Evolutionary conservation across 1,140 invertebrate genomes (phyloP), one percentile per base, ranked within the genome.

Genomic region (Pseudachorutes palmiensis): DNA sequence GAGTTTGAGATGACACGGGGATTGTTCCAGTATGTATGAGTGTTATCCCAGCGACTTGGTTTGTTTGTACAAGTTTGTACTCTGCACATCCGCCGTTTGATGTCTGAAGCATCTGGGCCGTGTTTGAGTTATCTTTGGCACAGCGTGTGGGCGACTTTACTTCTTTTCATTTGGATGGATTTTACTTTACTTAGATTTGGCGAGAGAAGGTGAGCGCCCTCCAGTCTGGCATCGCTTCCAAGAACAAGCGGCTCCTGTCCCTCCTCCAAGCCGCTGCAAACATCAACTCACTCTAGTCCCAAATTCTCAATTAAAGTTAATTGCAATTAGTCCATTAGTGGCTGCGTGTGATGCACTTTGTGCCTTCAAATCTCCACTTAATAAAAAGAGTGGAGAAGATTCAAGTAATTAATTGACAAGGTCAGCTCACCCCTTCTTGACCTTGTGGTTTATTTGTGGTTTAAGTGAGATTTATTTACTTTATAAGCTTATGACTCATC

Each of bases 211-310:
- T 92, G 72, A 89, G 88, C 79, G 85, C 84, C 74, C 84, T 93
- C 75, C 90, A 93, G 79, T 89, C 85, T 83, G 92, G 92, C 83
- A 89, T 94, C 75, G 84, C 86, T 75, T 86, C 89, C 79, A 86
- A 89, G 72, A 87, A 86, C 77, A 90, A 94, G 80, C 87, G 90
- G 75, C 88, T 91, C 74, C 93, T 92, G 80, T 81, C 91, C 66
- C 81, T 94, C 75, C 82, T 88, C 24, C 51, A 55, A 55, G 9
- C 51, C 24, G 51, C 51, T 14, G 9, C 51, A 14, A 19, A 9
- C 12, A 9, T 14, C 12, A 45, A 45, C 36, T 14, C 51, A 22
- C 51, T 55, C 36, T 45, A 45, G 36, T 45, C 19, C 36, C 19
- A 45, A n/a, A n/a, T n/a, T n/a, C n/a, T n/a, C n/a, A n/a, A n/a